Conservation (phyloP, 2,797 vertebrate genomes). For the Taeniopygia guttata region DNA sequence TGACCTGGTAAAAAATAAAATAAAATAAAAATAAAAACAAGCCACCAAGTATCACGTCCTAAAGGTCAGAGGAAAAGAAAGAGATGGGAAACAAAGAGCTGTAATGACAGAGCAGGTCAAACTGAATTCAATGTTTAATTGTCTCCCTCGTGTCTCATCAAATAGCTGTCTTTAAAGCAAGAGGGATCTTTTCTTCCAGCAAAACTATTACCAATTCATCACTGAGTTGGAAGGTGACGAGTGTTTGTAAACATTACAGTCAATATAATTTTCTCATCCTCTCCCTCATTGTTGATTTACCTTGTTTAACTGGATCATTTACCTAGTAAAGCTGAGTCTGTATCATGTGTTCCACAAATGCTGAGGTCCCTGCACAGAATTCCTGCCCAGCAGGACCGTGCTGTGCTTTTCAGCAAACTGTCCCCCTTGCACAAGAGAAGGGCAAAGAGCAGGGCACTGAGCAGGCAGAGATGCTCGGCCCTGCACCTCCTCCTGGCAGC, state of each 20-base stretch:
- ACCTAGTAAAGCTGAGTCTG: background rate
- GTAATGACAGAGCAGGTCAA: conserved; percentile 56
- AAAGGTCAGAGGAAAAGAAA: conserved; percentile 34
- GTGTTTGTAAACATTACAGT: conserved; percentile 59
- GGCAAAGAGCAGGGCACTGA: background rate
- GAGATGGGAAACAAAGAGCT: conserved; percentile 52
- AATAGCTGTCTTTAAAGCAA: conserved; percentile 47
- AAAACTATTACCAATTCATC: conserved; percentile 54
- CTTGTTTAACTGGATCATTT: background rate
- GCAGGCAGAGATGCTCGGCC: background rate
- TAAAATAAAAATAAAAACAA: background rate
- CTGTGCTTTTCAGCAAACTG: background rate
- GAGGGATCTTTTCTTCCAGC: conserved; percentile 46
- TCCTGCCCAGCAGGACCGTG: background rate
- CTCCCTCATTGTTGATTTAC: conserved; percentile 43
- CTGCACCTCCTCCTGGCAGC: conserved; percentile 6
- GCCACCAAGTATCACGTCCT: background rate
- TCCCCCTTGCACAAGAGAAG: background rate
- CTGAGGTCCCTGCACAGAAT: background rate
- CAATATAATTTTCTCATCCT: conserved; percentile 44
- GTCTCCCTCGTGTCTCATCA: conserved; percentile 44
- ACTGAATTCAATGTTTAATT: conserved; percentile 64
- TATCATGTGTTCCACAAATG: background rate
- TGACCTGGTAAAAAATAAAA: background rate
- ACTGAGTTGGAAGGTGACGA: conserved; percentile 18